These are phyloP conservation scores for Phylloscopus collybita DNA, from an alignment of 2,797 vertebrate genomes.

Conservation along the genomic window DNA sequence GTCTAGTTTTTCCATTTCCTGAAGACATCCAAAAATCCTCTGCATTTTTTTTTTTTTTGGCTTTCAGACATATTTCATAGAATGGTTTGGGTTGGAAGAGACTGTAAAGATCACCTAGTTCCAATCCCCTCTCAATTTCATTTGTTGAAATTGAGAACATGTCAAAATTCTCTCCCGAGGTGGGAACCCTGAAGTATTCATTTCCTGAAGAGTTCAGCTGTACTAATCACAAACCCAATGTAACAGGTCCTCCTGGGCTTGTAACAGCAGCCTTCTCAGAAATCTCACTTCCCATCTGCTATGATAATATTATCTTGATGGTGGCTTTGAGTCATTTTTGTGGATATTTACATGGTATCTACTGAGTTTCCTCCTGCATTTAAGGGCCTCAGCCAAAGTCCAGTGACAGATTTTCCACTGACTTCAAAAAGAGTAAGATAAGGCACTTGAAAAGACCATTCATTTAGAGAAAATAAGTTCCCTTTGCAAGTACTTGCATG, in stretches of 20 bases:
- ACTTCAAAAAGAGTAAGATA: slow-evolving; percentile 7
- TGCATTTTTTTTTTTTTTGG: background rate
- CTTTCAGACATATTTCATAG: background rate
- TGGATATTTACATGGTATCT: background rate
- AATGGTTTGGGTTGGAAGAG: background rate
- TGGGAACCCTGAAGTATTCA: background rate
- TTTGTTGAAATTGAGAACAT: background rate
- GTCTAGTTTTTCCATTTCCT: background rate
- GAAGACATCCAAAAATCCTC: background rate
- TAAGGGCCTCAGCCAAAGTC: background rate
- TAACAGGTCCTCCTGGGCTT: background rate
- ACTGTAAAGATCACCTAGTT: background rate
- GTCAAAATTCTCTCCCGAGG: background rate
- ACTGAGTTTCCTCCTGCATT: background rate
- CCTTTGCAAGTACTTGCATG: slow-evolving; percentile 58
- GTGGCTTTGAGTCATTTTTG: slow-evolving; percentile 6
- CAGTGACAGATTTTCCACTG: background rate
- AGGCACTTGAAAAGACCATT: slow-evolving; percentile 41
- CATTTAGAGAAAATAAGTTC: slow-evolving; percentile 47
- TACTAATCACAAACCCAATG: background rate
- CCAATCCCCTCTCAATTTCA: background rate
- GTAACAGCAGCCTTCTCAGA: background rate
- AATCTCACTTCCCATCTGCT: slow-evolving; percentile 17
- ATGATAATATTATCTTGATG: slow-evolving; percentile 16
- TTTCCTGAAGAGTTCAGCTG: slow-evolving; percentile 40